Conservation (phyloP, 2,888 invertebrate genomes). For the Polydrusus tereticollis region DNA sequence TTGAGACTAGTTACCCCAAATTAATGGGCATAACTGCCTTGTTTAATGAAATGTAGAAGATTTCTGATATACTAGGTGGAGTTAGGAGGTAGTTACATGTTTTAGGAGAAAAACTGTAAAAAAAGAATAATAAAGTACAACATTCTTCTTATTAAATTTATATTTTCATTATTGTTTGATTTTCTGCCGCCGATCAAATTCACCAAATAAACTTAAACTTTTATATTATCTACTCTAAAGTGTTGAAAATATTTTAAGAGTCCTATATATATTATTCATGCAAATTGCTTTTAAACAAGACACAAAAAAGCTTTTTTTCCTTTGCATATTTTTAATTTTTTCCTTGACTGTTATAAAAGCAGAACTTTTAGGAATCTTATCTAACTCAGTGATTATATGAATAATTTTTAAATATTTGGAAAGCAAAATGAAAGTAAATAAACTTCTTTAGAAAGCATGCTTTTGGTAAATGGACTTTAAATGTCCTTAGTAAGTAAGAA, state of each 20-base stretch:
- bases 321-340: constrained; percentile 19
- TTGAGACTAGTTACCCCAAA: too few relatives aligned
- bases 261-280: constrained; percentile 17
- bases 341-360: constrained; percentile 13
- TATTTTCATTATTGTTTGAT: too few relatives aligned
- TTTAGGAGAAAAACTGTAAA: too few relatives aligned
- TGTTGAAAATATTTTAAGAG: not conserved
- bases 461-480: constrained; percentile 3
- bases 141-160: too few relatives aligned
- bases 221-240: not conserved
- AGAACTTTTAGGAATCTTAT: not conserved
- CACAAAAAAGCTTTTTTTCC: constrained; percentile 4
- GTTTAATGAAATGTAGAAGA: too few relatives aligned
- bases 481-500: not conserved
- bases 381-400: constrained; percentile 10
- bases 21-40: too few relatives aligned
- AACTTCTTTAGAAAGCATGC: not conserved
- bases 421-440: constrained; percentile 4
- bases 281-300: constrained; percentile 10
- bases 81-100: too few relatives aligned
- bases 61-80: too few relatives aligned
- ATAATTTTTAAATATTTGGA: constrained; percentile 17
- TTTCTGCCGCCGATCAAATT: too few relatives aligned
- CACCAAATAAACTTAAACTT: not conserved
- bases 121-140: too few relatives aligned